A percentile compares a stretch with the other conserved stretches of the same genome.
Conservation (phyloP, 2,888 invertebrate species). For the Thymelicus acteon region DNA sequence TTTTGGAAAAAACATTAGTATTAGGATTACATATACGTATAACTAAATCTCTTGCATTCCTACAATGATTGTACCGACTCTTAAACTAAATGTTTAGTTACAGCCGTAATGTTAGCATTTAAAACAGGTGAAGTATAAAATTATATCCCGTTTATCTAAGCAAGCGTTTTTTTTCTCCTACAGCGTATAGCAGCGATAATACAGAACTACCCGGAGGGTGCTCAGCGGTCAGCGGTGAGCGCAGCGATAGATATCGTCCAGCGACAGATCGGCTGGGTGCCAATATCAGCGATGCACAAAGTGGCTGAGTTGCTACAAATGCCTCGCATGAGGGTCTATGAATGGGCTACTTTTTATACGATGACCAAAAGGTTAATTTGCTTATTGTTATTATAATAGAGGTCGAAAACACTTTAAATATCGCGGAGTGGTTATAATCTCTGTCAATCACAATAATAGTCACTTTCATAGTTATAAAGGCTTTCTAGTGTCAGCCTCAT, state of each 20-base stretch:
- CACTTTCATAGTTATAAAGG: too few species aligned
- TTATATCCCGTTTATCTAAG: too few species aligned
- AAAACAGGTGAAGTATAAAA: too few species aligned
- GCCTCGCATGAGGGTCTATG: slow-evolving; percentile 74
- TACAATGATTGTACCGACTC: too few species aligned
- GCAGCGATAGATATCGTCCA: slow-evolving; percentile 69
- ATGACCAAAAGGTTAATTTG: slow-evolving; percentile 67
- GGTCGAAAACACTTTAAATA: background rate
- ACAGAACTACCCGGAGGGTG: slow-evolving; percentile 68
- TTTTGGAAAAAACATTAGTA: too few species aligned
- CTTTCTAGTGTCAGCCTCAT: too few species aligned
- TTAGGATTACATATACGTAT: too few species aligned
- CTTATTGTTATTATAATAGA: background rate
- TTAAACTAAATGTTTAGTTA: too few species aligned
- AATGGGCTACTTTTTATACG: slow-evolving; percentile 71
- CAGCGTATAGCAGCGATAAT: slow-evolving; percentile 66
- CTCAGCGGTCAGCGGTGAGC: slow-evolving; percentile 61
- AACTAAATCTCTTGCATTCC: too few species aligned
- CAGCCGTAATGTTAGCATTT: too few species aligned
- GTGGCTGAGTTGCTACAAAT: slow-evolving; percentile 65
- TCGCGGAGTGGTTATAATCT: too few species aligned
- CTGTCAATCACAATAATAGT: too few species aligned
- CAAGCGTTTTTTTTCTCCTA: slow-evolving; percentile 2
- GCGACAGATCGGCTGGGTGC: slow-evolving; percentile 76
- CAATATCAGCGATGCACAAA: slow-evolving; percentile 76